Conservation (phyloP, 2,888 invertebrate genomes). For the Melanostoma scalare region DNA sequence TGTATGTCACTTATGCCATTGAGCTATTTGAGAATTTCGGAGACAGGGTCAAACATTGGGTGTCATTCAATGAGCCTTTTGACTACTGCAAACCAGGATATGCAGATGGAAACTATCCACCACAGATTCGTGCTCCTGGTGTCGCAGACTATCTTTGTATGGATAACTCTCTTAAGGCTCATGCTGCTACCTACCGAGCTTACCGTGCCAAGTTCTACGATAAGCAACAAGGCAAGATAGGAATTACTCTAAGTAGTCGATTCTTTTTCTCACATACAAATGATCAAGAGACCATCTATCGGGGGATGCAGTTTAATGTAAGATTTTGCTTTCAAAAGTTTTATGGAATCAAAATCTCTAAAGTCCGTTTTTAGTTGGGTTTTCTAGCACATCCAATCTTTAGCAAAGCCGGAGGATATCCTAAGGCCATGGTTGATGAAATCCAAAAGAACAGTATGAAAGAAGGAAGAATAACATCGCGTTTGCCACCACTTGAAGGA, state of each 20-base stretch:
- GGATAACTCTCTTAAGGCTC: slow-evolving; percentile 83
- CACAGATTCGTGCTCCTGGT: slow-evolving; percentile 81
- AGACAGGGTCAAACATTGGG: slow-evolving; percentile 83
- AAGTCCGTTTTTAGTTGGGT: slow-evolving; percentile 76
- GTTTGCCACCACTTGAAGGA: slow-evolving; percentile 73
- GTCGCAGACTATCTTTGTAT: slow-evolving; percentile 83
- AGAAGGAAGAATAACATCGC: slow-evolving; percentile 77
- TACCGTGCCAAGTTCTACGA: slow-evolving; percentile 81
- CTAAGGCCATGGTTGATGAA: slow-evolving; percentile 76
- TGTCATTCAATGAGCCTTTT: slow-evolving; percentile 85
- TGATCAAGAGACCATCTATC: slow-evolving; percentile 72
- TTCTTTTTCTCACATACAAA: slow-evolving; percentile 75
- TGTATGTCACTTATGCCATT: slow-evolving; percentile 83
- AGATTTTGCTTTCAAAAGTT: neutral
- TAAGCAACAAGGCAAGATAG: slow-evolving; percentile 77
- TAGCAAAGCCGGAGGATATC: slow-evolving; percentile 77
- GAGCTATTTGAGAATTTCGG: slow-evolving; percentile 82
- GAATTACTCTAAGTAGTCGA: slow-evolving; percentile 75
- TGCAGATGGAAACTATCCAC: slow-evolving; percentile 78
- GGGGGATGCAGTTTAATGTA: slow-evolving; percentile 76
- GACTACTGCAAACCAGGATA: slow-evolving; percentile 82
- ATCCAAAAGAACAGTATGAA: slow-evolving; percentile 76
- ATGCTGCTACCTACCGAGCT: slow-evolving; percentile 82
- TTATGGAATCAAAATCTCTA: neutral
- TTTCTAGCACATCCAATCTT: slow-evolving; percentile 79